Conservation (phyloP, 2,888 invertebrate species). For the Callyntrura guangdongensis region DNA sequence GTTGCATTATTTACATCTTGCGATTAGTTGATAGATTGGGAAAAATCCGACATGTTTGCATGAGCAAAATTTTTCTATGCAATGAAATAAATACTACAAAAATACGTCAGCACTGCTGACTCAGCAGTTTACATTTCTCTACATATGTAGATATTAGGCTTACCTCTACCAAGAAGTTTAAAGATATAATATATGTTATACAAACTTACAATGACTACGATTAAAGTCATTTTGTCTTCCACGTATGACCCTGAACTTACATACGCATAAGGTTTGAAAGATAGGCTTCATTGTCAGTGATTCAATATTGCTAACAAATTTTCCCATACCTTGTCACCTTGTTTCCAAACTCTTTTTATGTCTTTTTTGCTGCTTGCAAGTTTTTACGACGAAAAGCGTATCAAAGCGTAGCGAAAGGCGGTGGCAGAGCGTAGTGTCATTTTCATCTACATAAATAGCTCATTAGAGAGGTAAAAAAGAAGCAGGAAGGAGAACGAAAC, state of each 20-base stretch:
- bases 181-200: too few species aligned
- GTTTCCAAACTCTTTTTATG: not conserved
- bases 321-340: not conserved
- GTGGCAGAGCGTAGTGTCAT: not conserved
- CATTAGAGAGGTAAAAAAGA: constrained; percentile 36
- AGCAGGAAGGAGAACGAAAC: not conserved
- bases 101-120: too few species aligned
- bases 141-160: too few species aligned
- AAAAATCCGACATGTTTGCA: too few species aligned
- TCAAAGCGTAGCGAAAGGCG: not conserved
- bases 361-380: not conserved
- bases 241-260: not conserved
- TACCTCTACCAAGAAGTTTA: too few species aligned
- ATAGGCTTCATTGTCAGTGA: not conserved
- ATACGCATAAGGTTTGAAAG: not conserved
- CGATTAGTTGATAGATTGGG: too few species aligned
- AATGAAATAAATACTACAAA: too few species aligned
- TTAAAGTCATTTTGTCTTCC: not conserved
- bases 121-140: too few species aligned
- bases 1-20: not conserved
- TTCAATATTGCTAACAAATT: not conserved
- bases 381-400: constrained; percentile 12
- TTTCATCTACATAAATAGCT: constrained; percentile 65
- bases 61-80: too few species aligned
- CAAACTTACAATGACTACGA: not conserved